phyloP scores from a whole-genome alignment of 1,140 invertebrate species.

The Drosophila ercepeae region DNA sequence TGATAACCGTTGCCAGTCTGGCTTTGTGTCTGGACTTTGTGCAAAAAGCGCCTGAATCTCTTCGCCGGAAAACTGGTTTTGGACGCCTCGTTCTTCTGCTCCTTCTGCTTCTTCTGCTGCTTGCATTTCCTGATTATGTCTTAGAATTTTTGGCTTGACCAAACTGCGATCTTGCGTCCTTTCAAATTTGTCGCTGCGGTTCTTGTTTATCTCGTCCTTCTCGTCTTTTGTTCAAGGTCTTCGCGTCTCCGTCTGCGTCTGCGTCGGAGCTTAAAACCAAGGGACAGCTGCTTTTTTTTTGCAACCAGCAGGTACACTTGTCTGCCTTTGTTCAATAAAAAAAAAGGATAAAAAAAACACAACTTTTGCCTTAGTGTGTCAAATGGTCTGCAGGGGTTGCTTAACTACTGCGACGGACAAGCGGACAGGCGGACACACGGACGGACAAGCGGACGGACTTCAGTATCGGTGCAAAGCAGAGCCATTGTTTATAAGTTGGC shows the following conservation, averaged over 20 bases:
- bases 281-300: slow-evolving; percentile 59
- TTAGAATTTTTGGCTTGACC: slow-evolving; percentile 64
- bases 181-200: slow-evolving; percentile 73
- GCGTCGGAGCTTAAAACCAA: slow-evolving; percentile 3
- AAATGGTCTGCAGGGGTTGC: slow-evolving; percentile 73
- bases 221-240: slow-evolving; percentile 67
- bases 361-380: slow-evolving; percentile 66
- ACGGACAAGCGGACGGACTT: slow-evolving; percentile 4
- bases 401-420: slow-evolving; percentile 19
- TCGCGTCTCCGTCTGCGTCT: slow-evolving; percentile 8
- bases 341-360: slow-evolving; percentile 7
- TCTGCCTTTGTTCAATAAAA: slow-evolving; percentile 58
- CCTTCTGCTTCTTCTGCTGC: slow-evolving; percentile 38
- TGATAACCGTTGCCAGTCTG: slow-evolving; percentile 56
- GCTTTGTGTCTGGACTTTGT: slow-evolving; percentile 19
- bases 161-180: slow-evolving; percentile 36
- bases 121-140: slow-evolving; percentile 79
- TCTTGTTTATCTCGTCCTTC: slow-evolving; percentile 25
- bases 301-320: slow-evolving; percentile 72
- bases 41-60: slow-evolving; percentile 6
- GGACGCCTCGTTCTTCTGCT: slow-evolving; percentile 12
- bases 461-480: slow-evolving; percentile 6
- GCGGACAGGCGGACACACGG: not conserved
- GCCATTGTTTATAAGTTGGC: slow-evolving; percentile 65
- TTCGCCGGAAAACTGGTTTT: slow-evolving; percentile 56